Evolutionary conservation across 2,888 invertebrate species (phyloP).

Genomic region (Cephus pygmeus): DNA sequence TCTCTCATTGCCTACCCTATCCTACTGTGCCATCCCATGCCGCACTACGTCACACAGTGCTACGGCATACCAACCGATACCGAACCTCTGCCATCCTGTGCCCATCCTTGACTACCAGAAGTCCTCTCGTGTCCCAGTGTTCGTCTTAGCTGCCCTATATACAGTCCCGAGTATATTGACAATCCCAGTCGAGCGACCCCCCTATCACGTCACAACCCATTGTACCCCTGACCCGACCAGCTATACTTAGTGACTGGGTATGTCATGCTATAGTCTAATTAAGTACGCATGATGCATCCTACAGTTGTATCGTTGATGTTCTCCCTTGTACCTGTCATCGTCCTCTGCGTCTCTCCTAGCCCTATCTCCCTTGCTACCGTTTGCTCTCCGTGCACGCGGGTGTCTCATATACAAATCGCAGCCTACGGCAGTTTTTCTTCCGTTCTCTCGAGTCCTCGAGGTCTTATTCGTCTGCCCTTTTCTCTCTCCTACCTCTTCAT

Average conservation of each 20-base stretch:
- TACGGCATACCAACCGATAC: background rate
- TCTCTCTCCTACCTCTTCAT: background rate
- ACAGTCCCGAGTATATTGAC: background rate
- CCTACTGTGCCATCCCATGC: conserved; percentile 25
- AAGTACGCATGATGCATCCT: conserved; percentile 58
- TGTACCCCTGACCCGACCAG: background rate
- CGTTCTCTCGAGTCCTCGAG: background rate
- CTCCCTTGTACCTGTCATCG: background rate
- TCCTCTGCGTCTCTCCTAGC: conserved; percentile 4
- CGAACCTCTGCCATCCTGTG: background rate
- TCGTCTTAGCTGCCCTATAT: background rate
- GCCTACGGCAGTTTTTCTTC: background rate
- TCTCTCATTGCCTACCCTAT: conserved; percentile 24
- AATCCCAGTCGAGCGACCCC: background rate
- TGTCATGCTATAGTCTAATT: conserved; percentile 49
- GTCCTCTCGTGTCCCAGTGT: conserved; percentile 21
- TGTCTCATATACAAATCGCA: background rate
- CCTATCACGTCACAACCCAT: background rate
- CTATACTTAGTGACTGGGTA: background rate
- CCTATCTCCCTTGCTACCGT: conserved; percentile 3
- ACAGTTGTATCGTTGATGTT: conserved; percentile 49
- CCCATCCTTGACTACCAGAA: background rate
- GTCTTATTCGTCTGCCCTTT: background rate
- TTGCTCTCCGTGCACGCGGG: background rate
- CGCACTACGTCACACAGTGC: background rate